phyloP scores from a whole-genome alignment of 2,113 vertebrate genomes.

The Urocitellus parryii region DNA sequence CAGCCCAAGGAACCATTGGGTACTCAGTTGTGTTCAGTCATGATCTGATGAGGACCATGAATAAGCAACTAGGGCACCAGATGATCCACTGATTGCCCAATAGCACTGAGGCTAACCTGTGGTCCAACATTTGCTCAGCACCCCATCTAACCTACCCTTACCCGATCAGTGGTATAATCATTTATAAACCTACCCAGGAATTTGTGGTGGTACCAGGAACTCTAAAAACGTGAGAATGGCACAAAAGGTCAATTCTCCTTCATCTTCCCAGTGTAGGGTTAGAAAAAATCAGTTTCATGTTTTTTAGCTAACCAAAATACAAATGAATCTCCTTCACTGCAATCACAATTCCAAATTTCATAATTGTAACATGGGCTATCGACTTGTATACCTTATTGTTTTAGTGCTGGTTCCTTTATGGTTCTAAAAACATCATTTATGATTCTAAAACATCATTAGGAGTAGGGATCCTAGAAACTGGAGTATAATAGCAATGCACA shows the following conservation, averaged over 20 bases:
- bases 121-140: not conserved
- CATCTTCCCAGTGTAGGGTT: not conserved
- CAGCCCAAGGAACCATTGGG: not conserved
- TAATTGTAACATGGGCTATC: not conserved
- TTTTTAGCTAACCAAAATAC: slow-evolving; percentile 1
- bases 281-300: not conserved
- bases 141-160: not conserved
- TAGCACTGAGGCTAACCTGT: not conserved
- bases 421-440: not conserved
- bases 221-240: too few relatives aligned
- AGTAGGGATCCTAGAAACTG: not conserved
- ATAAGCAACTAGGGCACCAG: not conserved
- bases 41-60: not conserved
- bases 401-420: not conserved
- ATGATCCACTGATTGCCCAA: not conserved
- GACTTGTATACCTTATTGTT: not conserved
- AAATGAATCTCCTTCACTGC: not conserved
- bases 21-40: not conserved
- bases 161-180: not conserved
- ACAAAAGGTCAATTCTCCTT: not conserved
- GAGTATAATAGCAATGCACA: not conserved
- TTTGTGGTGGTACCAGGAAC: not conserved
- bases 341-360: not conserved
- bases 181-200: not conserved
- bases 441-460: not conserved